Evolutionary conservation across 2,797 vertebrate genomes (phyloP).

Genomic region (Peromyscus attwateri): DNA sequence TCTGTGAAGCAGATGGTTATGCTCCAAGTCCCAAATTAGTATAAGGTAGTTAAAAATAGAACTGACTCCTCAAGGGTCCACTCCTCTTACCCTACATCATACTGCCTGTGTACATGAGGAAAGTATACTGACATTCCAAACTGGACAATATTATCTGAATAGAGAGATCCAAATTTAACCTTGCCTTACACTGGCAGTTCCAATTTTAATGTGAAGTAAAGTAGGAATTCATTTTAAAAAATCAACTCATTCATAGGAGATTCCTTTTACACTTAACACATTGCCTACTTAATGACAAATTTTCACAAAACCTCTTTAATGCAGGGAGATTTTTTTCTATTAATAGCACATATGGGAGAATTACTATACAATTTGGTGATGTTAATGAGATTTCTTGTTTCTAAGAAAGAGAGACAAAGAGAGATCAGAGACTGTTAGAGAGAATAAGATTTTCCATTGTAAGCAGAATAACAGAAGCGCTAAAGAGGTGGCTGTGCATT

Average conservation of each 20-base stretch:
- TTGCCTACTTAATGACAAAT: neutral
- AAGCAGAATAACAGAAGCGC: neutral
- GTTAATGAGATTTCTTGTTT: neutral
- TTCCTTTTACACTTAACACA: neutral
- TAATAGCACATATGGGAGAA: neutral
- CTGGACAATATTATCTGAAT: constrained; percentile 24
- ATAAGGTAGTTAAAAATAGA: constrained; percentile 14
- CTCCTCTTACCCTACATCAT: neutral
- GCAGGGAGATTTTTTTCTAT: neutral
- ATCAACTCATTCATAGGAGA: neutral
- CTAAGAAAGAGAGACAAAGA: neutral
- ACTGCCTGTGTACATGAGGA: neutral
- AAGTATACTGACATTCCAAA: neutral
- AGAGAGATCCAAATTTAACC: constrained; percentile 1
- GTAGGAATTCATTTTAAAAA: neutral
- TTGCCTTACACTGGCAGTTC: neutral
- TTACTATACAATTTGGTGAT: constrained; percentile 11
- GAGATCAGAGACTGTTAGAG: neutral
- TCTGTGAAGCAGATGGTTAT: neutral
- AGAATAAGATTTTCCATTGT: neutral
- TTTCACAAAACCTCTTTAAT: constrained; percentile 18
- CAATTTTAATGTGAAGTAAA: constrained; percentile 2
- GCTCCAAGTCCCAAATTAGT: neutral
- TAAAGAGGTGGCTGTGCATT: neutral
- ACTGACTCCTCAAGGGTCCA: neutral